Percentiles rank a stretch among this genome's conserved stretches.
Conservation (phyloP, 2,113 vertebrate genomes). For the Rhodinocichla rosea region DNA sequence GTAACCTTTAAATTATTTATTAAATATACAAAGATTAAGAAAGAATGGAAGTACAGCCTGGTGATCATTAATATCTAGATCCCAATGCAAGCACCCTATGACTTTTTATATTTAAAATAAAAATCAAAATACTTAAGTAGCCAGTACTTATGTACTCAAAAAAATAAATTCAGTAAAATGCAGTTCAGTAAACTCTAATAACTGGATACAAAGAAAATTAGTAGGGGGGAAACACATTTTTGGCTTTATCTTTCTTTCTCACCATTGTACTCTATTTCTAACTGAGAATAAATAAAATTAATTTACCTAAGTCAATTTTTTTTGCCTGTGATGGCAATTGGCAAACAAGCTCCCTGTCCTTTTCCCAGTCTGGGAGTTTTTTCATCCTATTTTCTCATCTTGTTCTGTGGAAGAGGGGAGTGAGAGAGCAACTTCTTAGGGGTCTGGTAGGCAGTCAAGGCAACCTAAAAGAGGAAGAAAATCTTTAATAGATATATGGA, state of each 20-base stretch:
- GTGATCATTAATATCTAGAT: not conserved
- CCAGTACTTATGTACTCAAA: not conserved
- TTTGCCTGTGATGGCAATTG: not conserved
- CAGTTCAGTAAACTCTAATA: not conserved
- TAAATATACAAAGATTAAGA: not conserved
- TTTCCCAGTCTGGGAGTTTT: not conserved
- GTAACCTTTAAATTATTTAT: not conserved
- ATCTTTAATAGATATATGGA: not conserved
- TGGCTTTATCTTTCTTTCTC: not conserved
- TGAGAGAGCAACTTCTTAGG: not conserved
- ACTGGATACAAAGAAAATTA: not conserved
- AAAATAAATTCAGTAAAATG: not conserved
- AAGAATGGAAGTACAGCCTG: not conserved
- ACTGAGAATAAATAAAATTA: not conserved
- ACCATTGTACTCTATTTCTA: not conserved
- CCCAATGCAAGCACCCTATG: not conserved
- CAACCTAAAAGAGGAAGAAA: not conserved
- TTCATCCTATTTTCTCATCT: not conserved
- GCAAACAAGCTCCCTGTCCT: not conserved
- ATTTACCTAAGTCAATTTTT: not conserved
- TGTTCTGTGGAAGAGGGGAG: not conserved
- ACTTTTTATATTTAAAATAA: not conserved
- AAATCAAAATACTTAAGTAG: not conserved
- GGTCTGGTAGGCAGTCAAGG: not conserved
- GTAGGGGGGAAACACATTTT: accelerated